These are phyloP conservation scores for Dasysyrphus albostriatus DNA, from an alignment of 2,888 invertebrate species.

Conservation along the genomic window DNA sequence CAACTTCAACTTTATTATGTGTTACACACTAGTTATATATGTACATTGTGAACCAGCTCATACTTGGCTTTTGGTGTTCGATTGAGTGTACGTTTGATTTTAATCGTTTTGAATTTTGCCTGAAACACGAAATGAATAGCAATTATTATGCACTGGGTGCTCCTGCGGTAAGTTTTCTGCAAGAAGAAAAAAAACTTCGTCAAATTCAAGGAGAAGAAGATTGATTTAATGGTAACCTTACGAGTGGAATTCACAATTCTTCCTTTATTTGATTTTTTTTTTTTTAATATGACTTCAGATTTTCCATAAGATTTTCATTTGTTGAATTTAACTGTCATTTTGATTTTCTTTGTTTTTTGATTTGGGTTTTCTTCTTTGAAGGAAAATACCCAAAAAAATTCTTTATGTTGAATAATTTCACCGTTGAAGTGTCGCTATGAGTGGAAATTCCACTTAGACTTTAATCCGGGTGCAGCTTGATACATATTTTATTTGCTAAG, in stretches of 20 bases:
- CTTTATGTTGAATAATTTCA: not conserved
- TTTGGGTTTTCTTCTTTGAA: constrained; percentile 3
- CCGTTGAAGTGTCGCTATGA: not conserved
- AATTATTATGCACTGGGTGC: constrained; percentile 52
- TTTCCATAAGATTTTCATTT: not conserved
- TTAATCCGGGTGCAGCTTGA: not conserved
- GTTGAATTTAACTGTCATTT: not conserved
- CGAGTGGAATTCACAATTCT: not conserved
- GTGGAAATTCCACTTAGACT: not conserved
- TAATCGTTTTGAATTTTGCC: constrained; percentile 69
- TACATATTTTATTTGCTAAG: not conserved
- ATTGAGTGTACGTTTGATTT: constrained; percentile 61
- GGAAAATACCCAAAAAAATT: not conserved
- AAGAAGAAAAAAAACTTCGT: constrained; percentile 39
- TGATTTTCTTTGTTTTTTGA: constrained; percentile 8
- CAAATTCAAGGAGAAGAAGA: not conserved
- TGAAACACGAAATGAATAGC: constrained; percentile 70
- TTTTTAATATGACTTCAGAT: not conserved
- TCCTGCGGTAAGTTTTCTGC: not conserved
- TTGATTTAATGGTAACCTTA: not conserved
- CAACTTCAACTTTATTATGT: constrained; percentile 72
- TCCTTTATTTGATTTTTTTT: too few species aligned
- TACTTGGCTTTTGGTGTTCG: constrained; percentile 54
- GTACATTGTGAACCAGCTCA: not conserved
- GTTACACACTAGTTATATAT: constrained; percentile 29